Evolutionary conservation across 2,113 vertebrate species (phyloP).

Genomic region (Marmota monax): DNA sequence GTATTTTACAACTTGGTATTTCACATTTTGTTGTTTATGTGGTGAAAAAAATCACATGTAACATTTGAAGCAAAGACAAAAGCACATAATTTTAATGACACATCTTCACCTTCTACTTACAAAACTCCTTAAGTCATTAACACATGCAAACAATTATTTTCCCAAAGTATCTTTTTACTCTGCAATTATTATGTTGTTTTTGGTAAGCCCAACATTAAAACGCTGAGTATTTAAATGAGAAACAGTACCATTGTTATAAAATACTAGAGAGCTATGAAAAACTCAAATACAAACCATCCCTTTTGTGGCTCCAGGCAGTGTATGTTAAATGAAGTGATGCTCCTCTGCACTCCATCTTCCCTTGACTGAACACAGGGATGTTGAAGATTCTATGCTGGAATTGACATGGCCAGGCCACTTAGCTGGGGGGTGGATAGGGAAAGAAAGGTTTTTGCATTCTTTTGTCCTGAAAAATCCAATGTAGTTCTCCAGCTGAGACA

Average conservation of each 20-base stretch:
- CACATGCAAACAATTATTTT: conserved; percentile 67
- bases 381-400: neutral
- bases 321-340: neutral
- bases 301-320: neutral
- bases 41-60: neutral
- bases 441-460: neutral
- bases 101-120: conserved; percentile 37
- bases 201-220: conserved; percentile 49
- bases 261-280: conserved; percentile 6
- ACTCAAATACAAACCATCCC: neutral
- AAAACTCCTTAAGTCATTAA: conserved; percentile 61
- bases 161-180: conserved; percentile 50
- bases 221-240: conserved; percentile 29
- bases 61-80: conserved; percentile 9
- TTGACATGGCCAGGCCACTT: neutral
- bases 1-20: conserved; percentile 2
- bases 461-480: conserved; percentile 8
- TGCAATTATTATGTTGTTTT: conserved; percentile 52
- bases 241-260: conserved; percentile 31
- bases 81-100: neutral
- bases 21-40: conserved; percentile 33
- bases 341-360: neutral
- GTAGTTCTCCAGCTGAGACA: conserved; percentile 29
- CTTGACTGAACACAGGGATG: neutral
- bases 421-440: neutral